Evolutionary conservation across 37 sponge, comb jelly and placozoan species (phyloP).

Genomic region (Eunapius fragilis): DNA sequence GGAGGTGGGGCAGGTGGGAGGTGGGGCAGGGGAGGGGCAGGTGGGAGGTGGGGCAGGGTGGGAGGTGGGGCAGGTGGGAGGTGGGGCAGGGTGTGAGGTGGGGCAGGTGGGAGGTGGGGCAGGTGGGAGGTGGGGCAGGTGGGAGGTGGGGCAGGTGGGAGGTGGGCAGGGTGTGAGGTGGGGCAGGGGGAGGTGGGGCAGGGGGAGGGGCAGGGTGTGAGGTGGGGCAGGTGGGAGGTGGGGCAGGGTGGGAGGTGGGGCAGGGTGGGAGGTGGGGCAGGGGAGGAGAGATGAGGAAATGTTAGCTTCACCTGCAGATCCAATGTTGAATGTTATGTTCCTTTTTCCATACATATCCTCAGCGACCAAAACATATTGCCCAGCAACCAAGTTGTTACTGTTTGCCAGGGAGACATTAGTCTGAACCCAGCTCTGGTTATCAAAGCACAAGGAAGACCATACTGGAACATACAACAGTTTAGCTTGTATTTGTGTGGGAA

Average conservation of each 20-base stretch:
- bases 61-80: not conserved
- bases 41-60: not conserved
- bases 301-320: not conserved
- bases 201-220: not conserved
- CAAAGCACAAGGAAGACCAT: not conserved
- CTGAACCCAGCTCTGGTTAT: not conserved
- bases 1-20: not conserved
- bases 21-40: not conserved
- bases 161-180: not conserved
- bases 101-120: not conserved
- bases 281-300: not conserved
- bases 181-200: not conserved
- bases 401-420: not conserved
- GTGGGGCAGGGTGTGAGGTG: not conserved
- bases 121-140: not conserved
- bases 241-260: not conserved
- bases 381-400: not conserved
- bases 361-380: not conserved
- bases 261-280: not conserved
- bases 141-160: not conserved
- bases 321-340: not conserved
- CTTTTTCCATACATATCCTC: not conserved
- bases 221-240: not conserved
- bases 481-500: not conserved
- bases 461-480: not conserved